These are phyloP conservation scores for Gymnopithys bicolor DNA, from an alignment of 2,797 vertebrate genomes.

Conservation along the genomic window DNA sequence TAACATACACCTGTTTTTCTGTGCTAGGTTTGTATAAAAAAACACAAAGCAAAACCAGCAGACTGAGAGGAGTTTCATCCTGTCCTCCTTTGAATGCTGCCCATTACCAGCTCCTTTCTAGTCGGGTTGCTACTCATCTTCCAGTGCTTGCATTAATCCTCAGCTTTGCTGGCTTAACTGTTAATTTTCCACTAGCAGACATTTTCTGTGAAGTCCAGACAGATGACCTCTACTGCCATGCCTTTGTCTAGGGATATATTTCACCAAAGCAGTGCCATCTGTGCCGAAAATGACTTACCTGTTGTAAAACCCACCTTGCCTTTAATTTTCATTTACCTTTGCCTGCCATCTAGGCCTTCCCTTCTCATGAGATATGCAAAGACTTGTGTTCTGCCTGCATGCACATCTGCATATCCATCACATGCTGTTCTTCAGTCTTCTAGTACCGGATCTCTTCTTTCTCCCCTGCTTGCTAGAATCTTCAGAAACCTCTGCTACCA, in stretches of 20 bases:
- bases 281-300: neutral
- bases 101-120: neutral
- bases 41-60: neutral
- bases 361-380: neutral
- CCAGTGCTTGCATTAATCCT: neutral
- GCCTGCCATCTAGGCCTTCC: neutral
- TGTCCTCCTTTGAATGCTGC: neutral
- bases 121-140: neutral
- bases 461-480: neutral
- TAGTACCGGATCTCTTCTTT: neutral
- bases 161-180: slow-evolving; percentile 18
- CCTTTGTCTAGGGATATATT: neutral
- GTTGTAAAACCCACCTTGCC: neutral
- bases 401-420: neutral
- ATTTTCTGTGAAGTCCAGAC: neutral
- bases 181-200: neutral
- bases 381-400: neutral
- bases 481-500: neutral
- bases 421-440: neutral
- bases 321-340: neutral
- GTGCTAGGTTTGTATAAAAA: neutral
- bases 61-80: neutral
- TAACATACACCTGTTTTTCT: neutral
- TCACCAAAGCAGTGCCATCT: neutral
- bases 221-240: neutral